Evolutionary conservation across 2,113 vertebrate genomes (phyloP), one percentile per base, ranked within the genome.

Genomic region (Corvus hawaiiensis): DNA sequence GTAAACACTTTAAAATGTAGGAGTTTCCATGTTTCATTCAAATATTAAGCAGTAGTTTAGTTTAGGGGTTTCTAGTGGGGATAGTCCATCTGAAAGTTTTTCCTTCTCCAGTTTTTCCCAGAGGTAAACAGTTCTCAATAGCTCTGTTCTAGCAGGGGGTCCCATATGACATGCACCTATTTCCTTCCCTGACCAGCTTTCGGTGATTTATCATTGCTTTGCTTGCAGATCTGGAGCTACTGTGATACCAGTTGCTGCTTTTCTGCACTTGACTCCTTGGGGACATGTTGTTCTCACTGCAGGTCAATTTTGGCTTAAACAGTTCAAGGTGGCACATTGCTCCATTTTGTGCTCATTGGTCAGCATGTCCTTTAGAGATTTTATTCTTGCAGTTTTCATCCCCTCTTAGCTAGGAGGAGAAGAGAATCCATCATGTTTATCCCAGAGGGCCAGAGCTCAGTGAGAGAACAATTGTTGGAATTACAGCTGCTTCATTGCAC

Each of bases 141-240:
- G 5, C 16, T 44, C 32, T 88, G 11, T 41, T 75, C 24, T 32
- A 54, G 48, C 41, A 52, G 20, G 24, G 20, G 3, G 6, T 62
- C 32, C n/a, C 3, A 26, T 33, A 56, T n/a, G 26, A 19, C 9
- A n/a, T 0, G 1, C 11, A 44, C 3, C 24, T 74, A 7, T 44
- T 69, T 4, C 13, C 16, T 81, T 69, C 56, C n/a, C 49, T 83
- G 20, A 5, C 26, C 7, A 2, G 12, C 13, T 62, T 64, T 49
- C 37, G 19, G 30, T 77, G 44, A 41, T 76, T 77, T 59, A 9
- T 19, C 17, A n/a, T 37, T 0, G 0, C 4, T 63, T 46, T 72
- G 4, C 14, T 54, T 44, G n/a, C 4, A 75, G 39, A 51, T 14
- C 13, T 75, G 48, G 63, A 72, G 20, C 14, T 16, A 55, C n/a